phyloP scores from a whole-genome alignment of 2,888 invertebrate species.

The Spodoptera picta region DNA sequence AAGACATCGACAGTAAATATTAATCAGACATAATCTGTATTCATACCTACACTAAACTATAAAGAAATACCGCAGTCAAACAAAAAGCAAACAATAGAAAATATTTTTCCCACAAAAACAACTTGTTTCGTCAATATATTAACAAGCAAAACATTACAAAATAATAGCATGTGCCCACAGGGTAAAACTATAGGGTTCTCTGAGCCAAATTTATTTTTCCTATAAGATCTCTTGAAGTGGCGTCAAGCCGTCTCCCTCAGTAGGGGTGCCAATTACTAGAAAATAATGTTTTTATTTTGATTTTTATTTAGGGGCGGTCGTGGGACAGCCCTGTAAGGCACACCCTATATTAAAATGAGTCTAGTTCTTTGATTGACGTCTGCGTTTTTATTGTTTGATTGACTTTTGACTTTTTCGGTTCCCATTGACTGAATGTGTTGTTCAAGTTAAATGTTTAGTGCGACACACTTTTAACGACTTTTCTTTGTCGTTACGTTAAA shows the following conservation, averaged over 20 bases:
- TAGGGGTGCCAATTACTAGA: conserved; percentile 87
- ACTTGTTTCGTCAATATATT: conserved; percentile 66
- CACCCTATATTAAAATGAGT: conserved; percentile 84
- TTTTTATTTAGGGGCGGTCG: conserved; percentile 88
- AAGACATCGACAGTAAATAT: too few relatives aligned
- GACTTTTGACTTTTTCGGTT: conserved; percentile 75
- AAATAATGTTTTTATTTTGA: conserved; percentile 86
- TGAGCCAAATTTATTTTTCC: conserved; percentile 78
- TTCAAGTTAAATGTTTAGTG: conserved; percentile 10
- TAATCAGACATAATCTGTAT: too few relatives aligned
- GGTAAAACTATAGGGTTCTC: conserved; percentile 69
- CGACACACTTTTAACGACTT: conserved; percentile 1
- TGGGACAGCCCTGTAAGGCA: conserved; percentile 86
- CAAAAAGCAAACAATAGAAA: conserved; percentile 32
- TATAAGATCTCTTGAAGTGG: conserved; percentile 85
- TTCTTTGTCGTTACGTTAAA: not conserved
- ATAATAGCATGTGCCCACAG: conserved; percentile 77
- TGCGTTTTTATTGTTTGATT: conserved; percentile 79
- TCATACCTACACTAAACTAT: not conserved
- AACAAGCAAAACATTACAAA: conserved; percentile 77
- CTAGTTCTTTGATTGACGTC: conserved; percentile 84
- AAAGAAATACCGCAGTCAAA: conserved; percentile 22
- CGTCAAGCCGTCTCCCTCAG: conserved; percentile 80
- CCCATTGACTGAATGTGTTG: conserved; percentile 46
- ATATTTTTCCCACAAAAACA: conserved; percentile 50